Evolutionary conservation across 2,113 vertebrate genomes (phyloP).

Genomic region (Malaclemys terrapin): DNA sequence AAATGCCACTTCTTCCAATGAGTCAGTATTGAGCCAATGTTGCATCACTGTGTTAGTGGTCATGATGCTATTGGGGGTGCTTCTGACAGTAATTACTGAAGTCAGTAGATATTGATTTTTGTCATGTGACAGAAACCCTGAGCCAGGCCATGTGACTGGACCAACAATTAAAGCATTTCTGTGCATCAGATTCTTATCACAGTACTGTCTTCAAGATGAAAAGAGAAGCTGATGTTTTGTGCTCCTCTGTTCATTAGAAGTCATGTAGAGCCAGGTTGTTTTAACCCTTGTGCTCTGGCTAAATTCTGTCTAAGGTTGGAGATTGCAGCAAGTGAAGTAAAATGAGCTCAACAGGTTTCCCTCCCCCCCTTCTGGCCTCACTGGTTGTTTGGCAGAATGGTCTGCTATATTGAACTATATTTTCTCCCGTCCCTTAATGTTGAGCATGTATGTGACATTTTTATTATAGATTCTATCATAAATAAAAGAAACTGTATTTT

Average conservation of each 20-base stretch:
- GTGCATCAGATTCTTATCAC: not conserved
- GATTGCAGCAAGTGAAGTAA: not conserved
- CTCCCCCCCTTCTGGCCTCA: not conserved
- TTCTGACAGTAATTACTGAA: not conserved
- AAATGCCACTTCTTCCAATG: not conserved
- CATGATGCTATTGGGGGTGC: not conserved
- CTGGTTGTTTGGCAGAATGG: not conserved
- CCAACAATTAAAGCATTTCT: not conserved
- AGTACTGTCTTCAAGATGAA: not conserved
- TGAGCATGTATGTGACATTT: not conserved
- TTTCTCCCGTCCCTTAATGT: not conserved
- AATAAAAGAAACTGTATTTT: not conserved
- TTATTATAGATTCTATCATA: not conserved
- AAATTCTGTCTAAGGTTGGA: not conserved
- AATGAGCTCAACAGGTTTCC: rapidly evolving
- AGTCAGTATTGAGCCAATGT: not conserved
- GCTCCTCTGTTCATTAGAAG: not conserved
- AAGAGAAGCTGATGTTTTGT: not conserved
- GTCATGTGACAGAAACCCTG: not conserved
- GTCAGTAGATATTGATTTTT: not conserved
- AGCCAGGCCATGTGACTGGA: not conserved
- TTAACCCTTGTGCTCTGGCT: not conserved
- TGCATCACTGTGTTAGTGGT: not conserved
- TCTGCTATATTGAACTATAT: rapidly evolving
- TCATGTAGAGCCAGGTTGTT: not conserved